Evolutionary conservation across 1,140 invertebrate genomes (phyloP), one percentile per base, ranked within the genome.

Genomic region (Brachionus koreanus): DNA sequence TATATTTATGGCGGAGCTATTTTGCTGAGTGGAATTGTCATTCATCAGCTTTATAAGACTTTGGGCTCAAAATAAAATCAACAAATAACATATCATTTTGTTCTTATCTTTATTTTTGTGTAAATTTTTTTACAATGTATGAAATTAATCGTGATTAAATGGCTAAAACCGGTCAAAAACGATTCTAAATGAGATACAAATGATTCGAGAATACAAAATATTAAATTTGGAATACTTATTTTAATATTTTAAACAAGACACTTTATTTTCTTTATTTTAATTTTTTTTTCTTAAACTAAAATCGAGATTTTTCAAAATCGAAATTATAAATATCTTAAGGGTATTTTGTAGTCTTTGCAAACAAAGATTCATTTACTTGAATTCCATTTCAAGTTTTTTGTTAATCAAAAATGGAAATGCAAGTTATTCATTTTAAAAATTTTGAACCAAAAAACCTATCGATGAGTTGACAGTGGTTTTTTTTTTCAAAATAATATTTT

Each of bases 1-100:
- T 33, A 33, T 61, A 19, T 79, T 23, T 23, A 33, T 13, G 46
- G 76, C 12, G 76, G 49, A 19, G 23, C 61, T 37, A 16, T 79
- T 29, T 19, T 79, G 10, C 19, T 79, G 1, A 42, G 76, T 35
- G 76, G 76, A 39, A 37, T 79, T 5, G 23, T 79, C n/a, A 79
- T 79, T 61, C 46, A 79, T 61, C 76, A 79, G 19, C 35, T 79
- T 79, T 79, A 79, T 29, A 79, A 61, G 19, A 61, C 35, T 63
- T 63, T 61, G 5, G 52, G 57, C 29, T 79, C 76, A 2, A 79
- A 79, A 79, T 79, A 33, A 65, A 43, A 61, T 74, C 12, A 46
- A 46, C 6, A 25, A 10, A 13, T 19, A 5, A 42, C 19, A 29
- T 13, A 65, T 37, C 33, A 37, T 16, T 42, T 72, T 72, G 33